Percentiles rank a stretch among this genome's conserved stretches.
Evolutionary conservation across 2,113 vertebrate species (phyloP).

Genomic region (Eptesicus fuscus): DNA sequence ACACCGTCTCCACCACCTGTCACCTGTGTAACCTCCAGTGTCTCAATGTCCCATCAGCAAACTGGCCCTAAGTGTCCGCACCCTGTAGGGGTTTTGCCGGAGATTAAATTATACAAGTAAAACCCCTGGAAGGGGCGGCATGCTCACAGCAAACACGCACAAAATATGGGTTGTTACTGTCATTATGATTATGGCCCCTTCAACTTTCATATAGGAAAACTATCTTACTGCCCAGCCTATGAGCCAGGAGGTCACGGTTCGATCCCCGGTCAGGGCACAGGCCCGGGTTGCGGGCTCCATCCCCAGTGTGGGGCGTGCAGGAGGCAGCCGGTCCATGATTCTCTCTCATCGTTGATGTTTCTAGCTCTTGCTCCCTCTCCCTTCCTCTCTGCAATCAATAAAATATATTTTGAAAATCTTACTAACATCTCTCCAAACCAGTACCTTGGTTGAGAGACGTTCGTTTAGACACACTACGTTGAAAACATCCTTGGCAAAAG

Average conservation of each 20-base stretch:
- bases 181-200: background rate
- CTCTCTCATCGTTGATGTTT: no score
- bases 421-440: background rate
- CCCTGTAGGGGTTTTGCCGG: background rate
- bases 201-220: background rate
- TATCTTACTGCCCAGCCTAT: no score
- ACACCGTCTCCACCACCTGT: background rate
- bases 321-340: no score
- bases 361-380: no score
- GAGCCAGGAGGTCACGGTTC: no score
- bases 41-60: background rate
- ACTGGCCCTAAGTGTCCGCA: background rate
- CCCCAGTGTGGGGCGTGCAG: no score
- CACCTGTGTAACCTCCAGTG: fast-evolving
- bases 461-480: background rate
- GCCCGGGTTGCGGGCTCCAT: no score
- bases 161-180: background rate
- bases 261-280: no score
- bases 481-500: background rate
- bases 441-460: background rate
- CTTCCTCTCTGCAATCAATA: no score
- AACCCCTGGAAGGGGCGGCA: background rate
- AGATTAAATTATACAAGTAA: background rate
- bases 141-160: background rate
- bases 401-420: background rate